Conservation (phyloP, 2,113 vertebrate genomes). For the Cygnus atratus region DNA sequence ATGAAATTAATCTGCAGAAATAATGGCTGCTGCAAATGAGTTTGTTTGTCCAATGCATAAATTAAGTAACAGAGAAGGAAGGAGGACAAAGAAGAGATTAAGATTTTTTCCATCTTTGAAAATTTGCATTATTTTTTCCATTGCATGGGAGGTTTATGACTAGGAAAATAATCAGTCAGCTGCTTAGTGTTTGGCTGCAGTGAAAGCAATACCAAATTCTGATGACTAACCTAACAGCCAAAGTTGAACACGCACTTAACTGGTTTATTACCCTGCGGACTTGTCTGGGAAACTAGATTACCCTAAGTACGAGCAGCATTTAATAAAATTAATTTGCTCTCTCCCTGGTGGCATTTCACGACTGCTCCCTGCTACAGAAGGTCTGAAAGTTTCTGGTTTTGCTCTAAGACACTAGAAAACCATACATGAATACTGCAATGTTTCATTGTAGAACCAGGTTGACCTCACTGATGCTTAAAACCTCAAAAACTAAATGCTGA, state of each 20-base stretch:
- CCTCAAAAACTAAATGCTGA: background rate
- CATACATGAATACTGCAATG: background rate
- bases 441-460: background rate
- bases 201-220: background rate
- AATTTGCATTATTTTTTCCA: background rate
- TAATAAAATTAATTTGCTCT: background rate
- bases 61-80: background rate
- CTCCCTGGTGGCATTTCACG: background rate
- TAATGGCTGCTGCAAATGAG: background rate
- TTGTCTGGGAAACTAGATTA: background rate
- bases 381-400: background rate
- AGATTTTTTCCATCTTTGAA: background rate
- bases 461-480: background rate
- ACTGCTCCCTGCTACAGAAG: background rate
- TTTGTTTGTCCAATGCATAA: background rate
- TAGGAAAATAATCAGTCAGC: background rate
- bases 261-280: background rate
- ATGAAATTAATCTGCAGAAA: background rate
- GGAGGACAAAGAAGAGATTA: background rate
- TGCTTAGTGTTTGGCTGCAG: background rate
- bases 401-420: background rate
- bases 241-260: background rate
- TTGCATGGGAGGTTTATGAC: background rate
- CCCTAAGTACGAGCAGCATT: background rate
- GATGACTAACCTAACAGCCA: background rate